A percentile compares a stretch with the other conserved stretches of the same genome.
Conservation (phyloP, 2,113 vertebrate species). For the Cynoglossus semilaevis region DNA sequence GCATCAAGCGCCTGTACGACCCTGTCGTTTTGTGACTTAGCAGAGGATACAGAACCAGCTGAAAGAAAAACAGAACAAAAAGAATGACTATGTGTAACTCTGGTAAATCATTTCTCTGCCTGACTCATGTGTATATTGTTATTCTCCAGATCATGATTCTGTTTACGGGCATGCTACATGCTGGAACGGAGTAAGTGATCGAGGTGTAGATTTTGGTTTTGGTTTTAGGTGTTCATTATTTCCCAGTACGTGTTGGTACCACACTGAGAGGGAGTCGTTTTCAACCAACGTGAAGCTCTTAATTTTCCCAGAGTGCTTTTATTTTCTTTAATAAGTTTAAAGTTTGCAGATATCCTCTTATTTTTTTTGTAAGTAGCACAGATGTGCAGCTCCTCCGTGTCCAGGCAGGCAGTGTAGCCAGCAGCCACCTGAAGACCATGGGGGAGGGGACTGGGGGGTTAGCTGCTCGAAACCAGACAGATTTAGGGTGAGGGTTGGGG, state of each 20-base stretch:
- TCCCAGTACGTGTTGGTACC: conserved; percentile 58
- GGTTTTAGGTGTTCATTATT: conserved; percentile 54
- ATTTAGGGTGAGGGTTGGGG: conserved; percentile 38
- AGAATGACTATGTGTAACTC: conserved; percentile 69
- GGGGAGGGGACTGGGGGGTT: conserved; percentile 52
- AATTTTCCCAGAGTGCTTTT: conserved; percentile 64
- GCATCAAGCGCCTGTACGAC: conserved; percentile 77
- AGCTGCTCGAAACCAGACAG: conserved; percentile 51
- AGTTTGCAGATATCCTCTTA: conserved; percentile 41
- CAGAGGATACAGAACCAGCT: conserved; percentile 74
- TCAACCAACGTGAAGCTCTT: conserved; percentile 72
- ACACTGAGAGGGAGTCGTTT: conserved; percentile 56
- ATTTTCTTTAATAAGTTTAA: conserved; percentile 63
- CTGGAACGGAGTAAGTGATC: conserved; percentile 54
- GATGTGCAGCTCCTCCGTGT: conserved; percentile 50
- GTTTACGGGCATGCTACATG: conserved; percentile 83
- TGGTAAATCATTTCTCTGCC: conserved; percentile 86
- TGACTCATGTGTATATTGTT: conserved; percentile 74
- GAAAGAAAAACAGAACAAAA: conserved; percentile 49
- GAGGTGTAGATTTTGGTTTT: conserved; percentile 43
- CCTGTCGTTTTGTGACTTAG: conserved; percentile 77
- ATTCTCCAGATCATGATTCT: conserved; percentile 73
- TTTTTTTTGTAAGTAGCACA: conserved; percentile 61
- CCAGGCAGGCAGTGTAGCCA: conserved; percentile 52
- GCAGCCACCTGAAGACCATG: conserved; percentile 55